A percentile compares a stretch with the other conserved stretches of the same genome.
phyloP scores from a whole-genome alignment of 2,888 invertebrate species.

The Glyphotaelius pellucidus region DNA sequence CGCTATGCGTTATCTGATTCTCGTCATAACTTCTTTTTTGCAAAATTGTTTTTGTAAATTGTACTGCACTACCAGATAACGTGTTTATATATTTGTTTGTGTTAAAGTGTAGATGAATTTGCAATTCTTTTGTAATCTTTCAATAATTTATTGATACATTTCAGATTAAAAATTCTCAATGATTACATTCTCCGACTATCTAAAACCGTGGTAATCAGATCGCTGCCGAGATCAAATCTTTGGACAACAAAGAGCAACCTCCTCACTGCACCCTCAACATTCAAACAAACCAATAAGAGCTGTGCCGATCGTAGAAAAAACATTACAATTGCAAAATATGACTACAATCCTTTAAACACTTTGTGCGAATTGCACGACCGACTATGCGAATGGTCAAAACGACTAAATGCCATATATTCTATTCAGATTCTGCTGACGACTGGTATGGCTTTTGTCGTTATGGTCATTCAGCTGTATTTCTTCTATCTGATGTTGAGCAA shows the following conservation, averaged over 20 bases:
- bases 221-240: not conserved
- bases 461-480: slow-evolving; percentile 59
- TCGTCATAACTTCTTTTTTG: no score
- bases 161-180: slow-evolving; percentile 45
- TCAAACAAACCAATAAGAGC: not conserved
- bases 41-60: no score
- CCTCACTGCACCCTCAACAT: not conserved
- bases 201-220: not conserved
- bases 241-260: not conserved
- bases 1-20: no score
- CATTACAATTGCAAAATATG: not conserved
- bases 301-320: not conserved
- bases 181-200: slow-evolving; percentile 31
- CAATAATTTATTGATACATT: not conserved
- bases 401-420: slow-evolving; percentile 53
- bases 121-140: not conserved
- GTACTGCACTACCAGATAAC: no score
- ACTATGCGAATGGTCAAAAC: slow-evolving; percentile 53
- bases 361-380: slow-evolving; percentile 57
- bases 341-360: slow-evolving; percentile 30
- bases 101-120: not conserved
- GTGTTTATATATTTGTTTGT: not conserved
- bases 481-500: slow-evolving; percentile 62
- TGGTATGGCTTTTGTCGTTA: slow-evolving; percentile 54
- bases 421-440: slow-evolving; percentile 55